Conservation (phyloP, 1,140 invertebrate genomes). For the Idris sp. region DNA sequence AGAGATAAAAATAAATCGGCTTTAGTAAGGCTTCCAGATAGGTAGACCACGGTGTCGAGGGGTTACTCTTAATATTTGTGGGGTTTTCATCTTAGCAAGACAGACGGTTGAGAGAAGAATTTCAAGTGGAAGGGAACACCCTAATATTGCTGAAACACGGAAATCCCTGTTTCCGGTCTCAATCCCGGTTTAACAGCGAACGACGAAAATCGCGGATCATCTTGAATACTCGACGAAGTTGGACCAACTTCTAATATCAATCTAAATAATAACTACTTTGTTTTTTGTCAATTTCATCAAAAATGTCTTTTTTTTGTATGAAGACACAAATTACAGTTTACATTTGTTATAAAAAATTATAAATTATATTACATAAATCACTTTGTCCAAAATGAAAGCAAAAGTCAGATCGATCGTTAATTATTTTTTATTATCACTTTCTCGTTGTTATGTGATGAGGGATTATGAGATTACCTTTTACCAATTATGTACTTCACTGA, state of each 20-base stretch:
- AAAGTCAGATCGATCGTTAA: no score
- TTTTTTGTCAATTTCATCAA: no score
- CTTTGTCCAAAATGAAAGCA: no score
- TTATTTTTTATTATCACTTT: no score
- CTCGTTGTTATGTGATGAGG: no score
- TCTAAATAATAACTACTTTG: no score
- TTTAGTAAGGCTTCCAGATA: constrained; percentile 53
- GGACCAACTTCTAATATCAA: constrained; percentile 34
- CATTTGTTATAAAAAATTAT: no score
- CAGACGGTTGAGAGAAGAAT: constrained; percentile 34
- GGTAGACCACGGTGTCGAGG: constrained; percentile 62
- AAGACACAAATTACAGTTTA: no score
- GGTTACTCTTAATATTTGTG: constrained; percentile 65
- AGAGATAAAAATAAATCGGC: constrained; percentile 65
- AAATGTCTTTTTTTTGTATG: no score
- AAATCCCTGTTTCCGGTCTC: constrained; percentile 61
- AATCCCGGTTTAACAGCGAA: constrained; percentile 60
- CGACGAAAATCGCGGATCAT: constrained; percentile 62
- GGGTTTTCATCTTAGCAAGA: constrained; percentile 57
- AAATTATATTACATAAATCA: no score
- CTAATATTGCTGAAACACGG: constrained; percentile 64
- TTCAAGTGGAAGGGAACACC: constrained; percentile 28
- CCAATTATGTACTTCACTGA: no score
- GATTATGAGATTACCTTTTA: no score
- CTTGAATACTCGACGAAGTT: constrained; percentile 63